Conservation (phyloP, 2,888 invertebrate species). For the Cremastinae sp. region DNA sequence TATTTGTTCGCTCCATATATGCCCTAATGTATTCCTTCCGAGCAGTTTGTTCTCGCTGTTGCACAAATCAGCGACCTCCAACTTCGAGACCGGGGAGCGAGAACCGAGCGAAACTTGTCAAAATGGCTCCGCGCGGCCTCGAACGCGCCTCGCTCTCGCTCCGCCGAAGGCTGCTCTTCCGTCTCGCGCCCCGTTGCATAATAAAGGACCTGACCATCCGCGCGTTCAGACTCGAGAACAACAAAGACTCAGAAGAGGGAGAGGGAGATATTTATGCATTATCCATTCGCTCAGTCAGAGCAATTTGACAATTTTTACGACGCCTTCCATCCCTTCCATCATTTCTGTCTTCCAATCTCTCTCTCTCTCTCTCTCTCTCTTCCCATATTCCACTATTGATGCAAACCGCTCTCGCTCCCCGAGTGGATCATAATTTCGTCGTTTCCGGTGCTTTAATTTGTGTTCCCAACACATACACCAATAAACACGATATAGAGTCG, state of each 20-base stretch:
- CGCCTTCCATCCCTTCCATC: slow-evolving; percentile 37
- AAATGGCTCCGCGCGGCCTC: slow-evolving; percentile 59
- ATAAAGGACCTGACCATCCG: slow-evolving; percentile 59
- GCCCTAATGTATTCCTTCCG: slow-evolving; percentile 74
- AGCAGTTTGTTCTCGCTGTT: slow-evolving; percentile 66
- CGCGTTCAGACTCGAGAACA: slow-evolving; percentile 1
- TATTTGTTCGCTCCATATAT: slow-evolving; percentile 68
- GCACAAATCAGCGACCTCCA: slow-evolving; percentile 33
- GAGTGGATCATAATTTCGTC: slow-evolving; percentile 56
- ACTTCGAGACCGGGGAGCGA: slow-evolving; percentile 4
- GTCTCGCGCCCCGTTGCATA: slow-evolving; percentile 58
- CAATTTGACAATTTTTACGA: slow-evolving; percentile 63
- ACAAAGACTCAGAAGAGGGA: background rate
- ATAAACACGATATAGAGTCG: slow-evolving; percentile 34
- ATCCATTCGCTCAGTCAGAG: slow-evolving; percentile 59
- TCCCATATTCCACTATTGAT: slow-evolving; percentile 39
- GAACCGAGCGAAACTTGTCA: slow-evolving; percentile 59
- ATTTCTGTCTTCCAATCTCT: slow-evolving; percentile 18
- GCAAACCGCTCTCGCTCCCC: slow-evolving; percentile 25
- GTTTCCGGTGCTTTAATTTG: slow-evolving; percentile 57
- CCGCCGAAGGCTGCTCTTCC: slow-evolving; percentile 22
- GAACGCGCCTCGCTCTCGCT: slow-evolving; percentile 51
- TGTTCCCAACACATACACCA: slow-evolving; percentile 43
- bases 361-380: slow-evolving; percentile 18
- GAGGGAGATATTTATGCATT: slow-evolving; percentile 56